phyloP scores from a whole-genome alignment of 2,797 vertebrate genomes.

The Apogon hyalosoma region DNA sequence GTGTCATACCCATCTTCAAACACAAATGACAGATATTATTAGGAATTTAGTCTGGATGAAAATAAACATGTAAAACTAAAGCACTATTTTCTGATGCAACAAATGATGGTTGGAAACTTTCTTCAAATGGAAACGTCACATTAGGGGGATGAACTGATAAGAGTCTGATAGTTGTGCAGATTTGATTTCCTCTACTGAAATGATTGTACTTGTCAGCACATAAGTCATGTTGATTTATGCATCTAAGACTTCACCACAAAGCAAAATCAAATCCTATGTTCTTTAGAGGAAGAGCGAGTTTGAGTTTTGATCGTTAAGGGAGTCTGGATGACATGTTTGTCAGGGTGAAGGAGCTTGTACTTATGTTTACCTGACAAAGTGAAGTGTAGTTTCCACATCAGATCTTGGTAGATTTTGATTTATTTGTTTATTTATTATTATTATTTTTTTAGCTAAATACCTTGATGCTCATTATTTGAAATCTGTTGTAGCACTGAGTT shows the following conservation, averaged over 20 bases:
- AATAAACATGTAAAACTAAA: not conserved
- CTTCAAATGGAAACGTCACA: not conserved
- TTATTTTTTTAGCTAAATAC: not conserved
- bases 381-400: constrained; percentile 4
- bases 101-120: not conserved
- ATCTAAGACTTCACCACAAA: not conserved
- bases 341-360: too few species aligned
- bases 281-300: too few species aligned
- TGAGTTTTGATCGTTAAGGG: not conserved
- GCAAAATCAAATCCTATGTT: not conserved
- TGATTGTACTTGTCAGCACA: not conserved
- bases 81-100: not conserved
- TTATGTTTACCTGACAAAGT: not conserved
- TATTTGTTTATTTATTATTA: too few species aligned
- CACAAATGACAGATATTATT: too few species aligned
- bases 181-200: constrained; percentile 1
- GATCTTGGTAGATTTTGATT: not conserved
- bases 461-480: constrained; percentile 17
- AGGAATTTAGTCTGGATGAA: too few species aligned
- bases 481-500: constrained; percentile 21
- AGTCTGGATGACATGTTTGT: not conserved
- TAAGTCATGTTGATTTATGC: constrained; percentile 18
- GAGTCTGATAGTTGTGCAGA: not conserved
- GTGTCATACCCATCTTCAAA: too few species aligned
- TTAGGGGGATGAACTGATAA: not conserved